phyloP scores from a whole-genome alignment of 1,140 invertebrate species.

The Pseudomyrmex gracilis region DNA sequence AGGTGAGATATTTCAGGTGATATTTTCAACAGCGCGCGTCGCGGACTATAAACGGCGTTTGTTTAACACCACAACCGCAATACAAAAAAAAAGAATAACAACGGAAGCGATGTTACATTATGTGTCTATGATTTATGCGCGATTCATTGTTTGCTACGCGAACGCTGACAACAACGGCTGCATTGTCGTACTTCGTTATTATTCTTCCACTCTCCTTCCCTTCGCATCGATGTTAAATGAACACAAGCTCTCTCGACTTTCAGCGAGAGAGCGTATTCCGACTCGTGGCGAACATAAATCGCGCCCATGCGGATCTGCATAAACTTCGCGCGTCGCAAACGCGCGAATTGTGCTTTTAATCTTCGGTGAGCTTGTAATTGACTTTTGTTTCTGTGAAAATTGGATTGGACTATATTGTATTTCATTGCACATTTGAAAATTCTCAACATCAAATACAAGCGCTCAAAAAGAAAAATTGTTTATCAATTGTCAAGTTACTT shows the following conservation, averaged over 20 bases:
- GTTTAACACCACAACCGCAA: slow-evolving; percentile 26
- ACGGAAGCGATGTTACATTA: slow-evolving; percentile 57
- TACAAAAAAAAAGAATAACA: slow-evolving; percentile 40
- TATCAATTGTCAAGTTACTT: neutral
- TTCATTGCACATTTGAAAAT: neutral
- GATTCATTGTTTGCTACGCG: slow-evolving; percentile 70
- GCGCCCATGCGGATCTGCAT: slow-evolving; percentile 36
- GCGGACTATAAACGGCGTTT: slow-evolving; percentile 58
- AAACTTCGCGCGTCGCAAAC: slow-evolving; percentile 36
- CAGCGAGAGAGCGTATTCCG: slow-evolving; percentile 30
- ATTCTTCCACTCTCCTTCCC: slow-evolving; percentile 54
- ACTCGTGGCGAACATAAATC: slow-evolving; percentile 42
- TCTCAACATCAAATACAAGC: neutral
- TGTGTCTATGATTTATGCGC: slow-evolving; percentile 69
- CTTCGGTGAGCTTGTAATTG: slow-evolving; percentile 19
- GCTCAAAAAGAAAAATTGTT: no score
- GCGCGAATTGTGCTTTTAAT: neutral
- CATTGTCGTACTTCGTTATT: slow-evolving; percentile 69
- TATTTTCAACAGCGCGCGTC: slow-evolving; percentile 27
- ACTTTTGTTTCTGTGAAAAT: slow-evolving; percentile 11
- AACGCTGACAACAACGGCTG: slow-evolving; percentile 59
- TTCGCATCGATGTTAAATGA: slow-evolving; percentile 61
- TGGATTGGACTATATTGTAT: neutral
- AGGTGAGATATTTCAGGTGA: slow-evolving; percentile 18
- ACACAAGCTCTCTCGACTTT: slow-evolving; percentile 64